Evolutionary conservation across 1,140 invertebrate species (phyloP).

Genomic region (Stenopsyche tienmushanensis): DNA sequence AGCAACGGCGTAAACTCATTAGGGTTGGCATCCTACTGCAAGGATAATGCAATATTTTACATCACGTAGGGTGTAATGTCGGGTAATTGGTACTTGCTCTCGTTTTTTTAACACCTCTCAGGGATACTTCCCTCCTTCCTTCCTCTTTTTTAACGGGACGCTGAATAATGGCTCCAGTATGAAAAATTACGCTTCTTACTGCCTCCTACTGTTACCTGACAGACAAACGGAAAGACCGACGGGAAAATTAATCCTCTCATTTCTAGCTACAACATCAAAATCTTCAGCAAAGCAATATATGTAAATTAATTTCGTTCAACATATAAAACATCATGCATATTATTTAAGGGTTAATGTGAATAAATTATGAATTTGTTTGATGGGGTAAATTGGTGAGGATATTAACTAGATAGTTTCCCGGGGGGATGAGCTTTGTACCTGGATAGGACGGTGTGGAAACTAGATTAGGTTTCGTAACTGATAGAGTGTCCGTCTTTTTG

Average conservation of each 20-base stretch:
- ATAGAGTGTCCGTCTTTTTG: neutral
- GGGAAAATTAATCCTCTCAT: conserved; percentile 17
- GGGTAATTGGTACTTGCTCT: conserved; percentile 39
- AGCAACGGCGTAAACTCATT: too few species aligned
- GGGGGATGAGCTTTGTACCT: neutral
- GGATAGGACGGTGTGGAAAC: neutral
- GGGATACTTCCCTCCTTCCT: conserved; percentile 10
- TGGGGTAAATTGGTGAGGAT: neutral
- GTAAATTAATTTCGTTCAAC: too few species aligned
- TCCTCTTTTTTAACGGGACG: conserved; percentile 33
- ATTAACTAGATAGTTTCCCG: neutral
- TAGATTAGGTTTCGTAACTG: neutral
- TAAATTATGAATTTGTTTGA: too few species aligned
- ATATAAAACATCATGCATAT: too few species aligned
- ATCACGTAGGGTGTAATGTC: conserved; percentile 22
- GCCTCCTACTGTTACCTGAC: conserved; percentile 29
- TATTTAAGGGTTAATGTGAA: too few species aligned
- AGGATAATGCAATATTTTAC: conserved; percentile 38
- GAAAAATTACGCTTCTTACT: conserved; percentile 40
- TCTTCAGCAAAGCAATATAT: neutral
- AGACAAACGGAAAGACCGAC: conserved; percentile 10
- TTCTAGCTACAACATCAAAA: neutral
- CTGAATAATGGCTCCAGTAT: conserved; percentile 41
- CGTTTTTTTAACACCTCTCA: conserved; percentile 39
- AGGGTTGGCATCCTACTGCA: too few species aligned